Evolutionary conservation across 2,888 invertebrate genomes (phyloP).

Genomic region (Xestoiulus laeticollis): DNA sequence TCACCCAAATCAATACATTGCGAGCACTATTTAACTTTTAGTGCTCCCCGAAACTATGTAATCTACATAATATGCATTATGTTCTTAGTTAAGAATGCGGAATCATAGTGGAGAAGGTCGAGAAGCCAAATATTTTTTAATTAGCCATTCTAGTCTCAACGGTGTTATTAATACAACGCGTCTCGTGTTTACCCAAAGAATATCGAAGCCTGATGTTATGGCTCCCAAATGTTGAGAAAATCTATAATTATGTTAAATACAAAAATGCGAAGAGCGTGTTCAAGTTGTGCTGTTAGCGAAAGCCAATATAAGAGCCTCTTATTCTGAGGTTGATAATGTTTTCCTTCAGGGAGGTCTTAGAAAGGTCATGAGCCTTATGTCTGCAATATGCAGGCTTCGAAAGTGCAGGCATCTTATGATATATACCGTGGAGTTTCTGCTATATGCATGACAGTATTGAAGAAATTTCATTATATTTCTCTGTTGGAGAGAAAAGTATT

Average conservation of each 20-base stretch:
- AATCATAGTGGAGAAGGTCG: constrained; percentile 10
- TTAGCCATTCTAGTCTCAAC: constrained; percentile 3
- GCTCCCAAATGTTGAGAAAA: constrained; percentile 31
- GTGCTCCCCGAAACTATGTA: neutral
- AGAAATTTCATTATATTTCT: no score
- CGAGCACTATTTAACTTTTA: neutral
- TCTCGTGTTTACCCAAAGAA: neutral
- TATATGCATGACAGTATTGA: no score
- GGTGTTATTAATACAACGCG: constrained; percentile 4
- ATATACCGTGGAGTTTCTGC: no score
- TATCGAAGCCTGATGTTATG: neutral
- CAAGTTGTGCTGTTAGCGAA: neutral
- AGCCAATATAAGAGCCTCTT: neutral
- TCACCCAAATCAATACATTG: neutral
- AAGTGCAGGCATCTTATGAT: no score
- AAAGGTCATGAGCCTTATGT: neutral
- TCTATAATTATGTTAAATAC: neutral
- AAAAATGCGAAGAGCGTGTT: neutral
- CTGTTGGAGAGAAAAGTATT: no score
- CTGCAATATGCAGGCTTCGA: no score
- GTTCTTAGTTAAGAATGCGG: constrained; percentile 23
- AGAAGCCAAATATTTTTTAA: constrained; percentile 38
- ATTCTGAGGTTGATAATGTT: neutral
- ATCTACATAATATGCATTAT: constrained; percentile 35
- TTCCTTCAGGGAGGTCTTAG: neutral